Conservation (phyloP, 2,797 vertebrate species). For the Tapirus indicus region DNA sequence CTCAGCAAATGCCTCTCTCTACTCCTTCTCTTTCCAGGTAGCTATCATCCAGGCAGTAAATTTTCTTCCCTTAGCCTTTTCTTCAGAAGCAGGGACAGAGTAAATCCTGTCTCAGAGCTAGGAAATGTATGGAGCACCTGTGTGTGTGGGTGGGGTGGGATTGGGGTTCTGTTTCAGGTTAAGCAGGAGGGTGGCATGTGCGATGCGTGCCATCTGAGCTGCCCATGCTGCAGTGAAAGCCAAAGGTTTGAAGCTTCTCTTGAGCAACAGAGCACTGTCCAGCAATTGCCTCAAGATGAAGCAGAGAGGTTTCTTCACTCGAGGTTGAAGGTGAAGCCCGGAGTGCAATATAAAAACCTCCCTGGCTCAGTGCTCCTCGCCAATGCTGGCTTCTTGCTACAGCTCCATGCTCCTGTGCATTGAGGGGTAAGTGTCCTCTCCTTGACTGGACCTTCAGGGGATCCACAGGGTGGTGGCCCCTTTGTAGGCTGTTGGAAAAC, state of each 20-base stretch:
- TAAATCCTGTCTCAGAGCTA: not conserved
- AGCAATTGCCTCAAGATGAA: conserved; percentile 16
- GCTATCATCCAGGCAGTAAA: not conserved
- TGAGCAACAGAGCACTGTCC: not conserved
- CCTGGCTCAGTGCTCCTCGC: accelerated
- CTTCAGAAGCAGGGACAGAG: not conserved
- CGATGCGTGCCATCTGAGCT: not conserved
- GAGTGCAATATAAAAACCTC: not conserved
- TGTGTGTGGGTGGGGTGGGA: accelerated
- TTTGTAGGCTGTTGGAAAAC: not conserved
- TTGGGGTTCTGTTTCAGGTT: not conserved
- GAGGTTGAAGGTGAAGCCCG: not conserved
- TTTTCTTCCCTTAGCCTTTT: not conserved
- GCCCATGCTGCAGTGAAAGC: not conserved
- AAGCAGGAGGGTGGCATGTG: not conserved
- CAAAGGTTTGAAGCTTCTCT: not conserved
- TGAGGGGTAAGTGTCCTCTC: conserved; percentile 19
- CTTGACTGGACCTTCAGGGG: not conserved
- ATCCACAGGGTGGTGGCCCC: not conserved
- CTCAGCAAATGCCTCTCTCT: not conserved
- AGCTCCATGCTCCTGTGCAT: not conserved
- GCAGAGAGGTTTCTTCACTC: conserved; percentile 32
- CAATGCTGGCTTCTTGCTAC: not conserved
- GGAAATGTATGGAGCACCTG: not conserved
- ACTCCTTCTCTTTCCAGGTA: not conserved